Percentiles rank a stretch among this genome's conserved stretches.
These are phyloP conservation scores for Sminthurides aquaticus DNA, from an alignment of 2,888 invertebrate species.

Conservation along the genomic window DNA sequence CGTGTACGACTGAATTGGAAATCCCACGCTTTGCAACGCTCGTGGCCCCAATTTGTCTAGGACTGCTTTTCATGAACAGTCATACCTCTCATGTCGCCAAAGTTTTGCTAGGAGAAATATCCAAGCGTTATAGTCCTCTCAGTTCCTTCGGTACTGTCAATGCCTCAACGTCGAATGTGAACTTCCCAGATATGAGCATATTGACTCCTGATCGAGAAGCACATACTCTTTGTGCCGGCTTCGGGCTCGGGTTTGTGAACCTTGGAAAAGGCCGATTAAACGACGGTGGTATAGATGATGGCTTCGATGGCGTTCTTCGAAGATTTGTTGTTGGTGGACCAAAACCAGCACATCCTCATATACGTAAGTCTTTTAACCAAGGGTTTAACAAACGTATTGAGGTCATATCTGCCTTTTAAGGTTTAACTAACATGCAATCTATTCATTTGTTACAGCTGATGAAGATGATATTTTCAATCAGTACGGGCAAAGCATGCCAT, in stretches of 20 bases:
- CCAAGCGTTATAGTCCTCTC: slow-evolving; percentile 41
- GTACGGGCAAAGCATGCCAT: slow-evolving; percentile 40
- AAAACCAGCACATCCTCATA: slow-evolving; percentile 33
- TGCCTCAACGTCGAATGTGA: slow-evolving; percentile 32
- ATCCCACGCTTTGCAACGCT: slow-evolving; percentile 41
- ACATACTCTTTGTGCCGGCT: slow-evolving; percentile 42
- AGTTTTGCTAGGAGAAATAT: slow-evolving; percentile 41
- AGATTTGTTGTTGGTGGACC: slow-evolving; percentile 43
- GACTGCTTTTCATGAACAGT: slow-evolving; percentile 39
- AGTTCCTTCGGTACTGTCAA: slow-evolving; percentile 36
- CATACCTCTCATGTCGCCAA: slow-evolving; percentile 41
- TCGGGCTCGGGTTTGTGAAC: slow-evolving; percentile 42
- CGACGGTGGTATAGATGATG: slow-evolving; percentile 36
- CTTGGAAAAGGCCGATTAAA: slow-evolving; percentile 37
- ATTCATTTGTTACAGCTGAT: slow-evolving; percentile 19
- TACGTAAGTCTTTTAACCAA: slow-evolving; percentile 15
- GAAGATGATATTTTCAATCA: slow-evolving; percentile 38
- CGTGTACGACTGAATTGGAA: slow-evolving; percentile 42
- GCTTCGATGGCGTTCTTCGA: slow-evolving; percentile 42
- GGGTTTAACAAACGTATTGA: too few relatives aligned
- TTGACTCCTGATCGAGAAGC: slow-evolving; percentile 39
- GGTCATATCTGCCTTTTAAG: too few relatives aligned
- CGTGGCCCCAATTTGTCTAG: slow-evolving; percentile 39
- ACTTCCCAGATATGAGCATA: slow-evolving; percentile 30
- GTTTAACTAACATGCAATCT: too few relatives aligned